phyloP scores from a whole-genome alignment of 92 coral and sea anemone species.

The Scolanthus callimorphus region DNA sequence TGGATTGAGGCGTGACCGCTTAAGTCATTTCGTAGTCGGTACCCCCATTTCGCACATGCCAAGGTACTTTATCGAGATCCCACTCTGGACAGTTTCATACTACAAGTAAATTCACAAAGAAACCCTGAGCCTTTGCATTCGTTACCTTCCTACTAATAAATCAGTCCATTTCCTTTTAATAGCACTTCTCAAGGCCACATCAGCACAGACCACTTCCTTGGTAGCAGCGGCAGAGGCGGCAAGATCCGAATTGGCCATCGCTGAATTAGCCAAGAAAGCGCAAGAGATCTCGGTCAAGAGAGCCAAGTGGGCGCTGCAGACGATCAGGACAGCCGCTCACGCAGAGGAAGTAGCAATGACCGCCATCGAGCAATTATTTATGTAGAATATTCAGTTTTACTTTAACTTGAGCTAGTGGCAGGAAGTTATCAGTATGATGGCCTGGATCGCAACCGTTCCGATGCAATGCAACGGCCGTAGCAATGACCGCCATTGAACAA shows the following conservation, averaged over 20 bases:
- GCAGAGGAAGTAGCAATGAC: slow-evolving; percentile 91
- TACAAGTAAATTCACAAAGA: background rate
- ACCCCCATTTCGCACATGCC: no score
- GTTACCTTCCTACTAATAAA: background rate
- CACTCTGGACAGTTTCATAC: background rate
- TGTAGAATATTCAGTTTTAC: no score
- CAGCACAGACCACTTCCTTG: slow-evolving; percentile 91
- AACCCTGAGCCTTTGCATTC: background rate
- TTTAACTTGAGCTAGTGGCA: no score
- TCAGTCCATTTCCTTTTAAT: background rate
- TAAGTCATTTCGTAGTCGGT: no score
- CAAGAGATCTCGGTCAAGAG: slow-evolving; percentile 81
- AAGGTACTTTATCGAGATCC: no score
- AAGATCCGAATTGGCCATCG: slow-evolving; percentile 76
- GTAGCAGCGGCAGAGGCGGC: slow-evolving; percentile 94
- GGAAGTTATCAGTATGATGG: no score
- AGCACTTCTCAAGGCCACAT: slow-evolving; percentile 82
- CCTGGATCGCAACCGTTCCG: no score
- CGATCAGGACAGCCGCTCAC: slow-evolving; percentile 78
- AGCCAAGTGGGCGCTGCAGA: slow-evolving; percentile 73
- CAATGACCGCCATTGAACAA: slow-evolving; percentile 81
- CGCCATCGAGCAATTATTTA: slow-evolving; percentile 77
- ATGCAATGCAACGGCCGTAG: slow-evolving; percentile 90
- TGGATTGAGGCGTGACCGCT: no score
- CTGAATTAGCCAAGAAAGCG: slow-evolving; percentile 76